A percentile compares a stretch with the other conserved stretches of the same genome.
phyloP scores from a whole-genome alignment of 2,797 vertebrate genomes.

The Lagodon rhomboides region DNA sequence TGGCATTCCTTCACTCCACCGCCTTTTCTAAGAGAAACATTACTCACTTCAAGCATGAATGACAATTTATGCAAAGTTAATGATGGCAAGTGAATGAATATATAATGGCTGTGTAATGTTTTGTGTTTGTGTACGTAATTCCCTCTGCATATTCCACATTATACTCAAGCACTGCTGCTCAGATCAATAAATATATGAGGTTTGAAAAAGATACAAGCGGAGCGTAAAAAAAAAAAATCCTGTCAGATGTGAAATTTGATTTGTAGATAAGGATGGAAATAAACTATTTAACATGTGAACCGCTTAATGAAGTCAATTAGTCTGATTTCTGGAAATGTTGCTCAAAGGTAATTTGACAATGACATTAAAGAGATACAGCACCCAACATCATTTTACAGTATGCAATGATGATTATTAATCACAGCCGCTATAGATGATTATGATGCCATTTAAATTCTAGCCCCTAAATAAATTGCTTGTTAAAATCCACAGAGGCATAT shows the following conservation, averaged over 20 bases:
- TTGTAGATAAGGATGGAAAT: conserved; percentile 17
- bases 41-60: neutral
- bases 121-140: conserved; percentile 9
- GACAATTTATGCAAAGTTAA: conserved; percentile 7
- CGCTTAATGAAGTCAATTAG: conserved; percentile 26
- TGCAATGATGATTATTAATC: conserved; percentile 52
- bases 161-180: neutral
- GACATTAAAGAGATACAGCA: conserved; percentile 28
- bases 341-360: conserved; percentile 34
- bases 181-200: neutral
- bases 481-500: conserved; percentile 45
- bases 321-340: conserved; percentile 26
- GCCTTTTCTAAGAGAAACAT: conserved; percentile 4
- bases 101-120: conserved; percentile 15
- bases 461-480: conserved; percentile 54
- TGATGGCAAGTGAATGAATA: neutral
- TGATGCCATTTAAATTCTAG: conserved; percentile 44
- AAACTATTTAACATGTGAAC: conserved; percentile 12
- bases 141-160: neutral
- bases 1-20: neutral
- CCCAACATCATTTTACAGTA: conserved; percentile 18
- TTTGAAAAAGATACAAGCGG: neutral
- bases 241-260: conserved; percentile 19
- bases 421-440: conserved; percentile 20
- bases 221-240: neutral